A percentile compares a stretch with the other conserved stretches of the same genome.
Conservation (phyloP, 2,113 vertebrate species). For the Butastur rufipennis region DNA sequence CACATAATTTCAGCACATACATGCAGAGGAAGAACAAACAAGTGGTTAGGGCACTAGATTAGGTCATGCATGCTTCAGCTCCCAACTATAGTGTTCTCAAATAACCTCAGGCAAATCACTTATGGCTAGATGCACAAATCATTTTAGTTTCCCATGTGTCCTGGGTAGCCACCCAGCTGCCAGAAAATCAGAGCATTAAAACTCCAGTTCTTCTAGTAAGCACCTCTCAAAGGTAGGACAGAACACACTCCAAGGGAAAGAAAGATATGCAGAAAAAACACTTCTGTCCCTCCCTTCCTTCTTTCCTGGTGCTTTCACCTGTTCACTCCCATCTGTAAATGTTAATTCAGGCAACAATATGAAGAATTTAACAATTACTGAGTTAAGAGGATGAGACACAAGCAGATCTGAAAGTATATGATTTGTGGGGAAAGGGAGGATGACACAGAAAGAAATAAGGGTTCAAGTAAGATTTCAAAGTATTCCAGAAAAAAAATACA, state of each 20-base stretch:
- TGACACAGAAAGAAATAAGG: background rate
- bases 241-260: background rate
- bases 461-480: background rate
- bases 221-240: background rate
- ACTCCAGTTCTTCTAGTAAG: background rate
- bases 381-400: background rate
- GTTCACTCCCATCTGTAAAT: background rate
- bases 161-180: background rate
- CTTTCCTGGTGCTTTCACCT: background rate
- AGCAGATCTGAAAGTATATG: background rate
- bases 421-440: background rate
- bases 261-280: background rate
- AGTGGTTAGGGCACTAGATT: background rate
- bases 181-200: background rate
- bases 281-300: background rate
- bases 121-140: background rate
- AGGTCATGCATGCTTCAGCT: background rate
- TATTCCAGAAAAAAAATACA: background rate
- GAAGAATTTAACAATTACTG: background rate
- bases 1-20: background rate
- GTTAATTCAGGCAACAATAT: rapidly evolving
- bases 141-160: background rate
- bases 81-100: background rate
- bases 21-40: background rate
- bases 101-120: background rate